Base-by-base conservation (phyloP, 2,888 invertebrate species). In the Cheilosia urbana region DNA sequence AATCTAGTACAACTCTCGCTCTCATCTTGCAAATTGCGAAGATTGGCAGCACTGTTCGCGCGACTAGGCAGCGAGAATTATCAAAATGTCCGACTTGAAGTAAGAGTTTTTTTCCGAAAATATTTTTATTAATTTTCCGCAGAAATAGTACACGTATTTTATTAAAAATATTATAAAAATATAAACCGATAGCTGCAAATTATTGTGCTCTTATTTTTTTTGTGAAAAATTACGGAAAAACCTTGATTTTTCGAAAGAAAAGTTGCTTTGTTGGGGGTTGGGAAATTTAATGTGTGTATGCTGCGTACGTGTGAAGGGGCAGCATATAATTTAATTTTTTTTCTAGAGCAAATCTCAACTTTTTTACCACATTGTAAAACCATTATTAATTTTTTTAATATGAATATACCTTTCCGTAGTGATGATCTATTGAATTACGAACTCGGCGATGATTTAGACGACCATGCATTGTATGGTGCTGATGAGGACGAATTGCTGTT, bases 351-450 rank as follows among this genome's bases (percentile, higher is more conserved):
- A 45, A 53, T n/a, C 30, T 19, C 9, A 19, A 57, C 49, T 57
- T 34, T 34, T 19, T 1, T 51, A 47, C 15, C 47, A 62, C 55
- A 63, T 34, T 55, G 19, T 68, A 27, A 40, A 51, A 51, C 40
- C 13, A 9, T 30, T 15, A 21, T 37, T 53, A 62, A 17, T 34
- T 37, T 24, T 24, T 55, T 21, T 40, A 81, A 76, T 27, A 69
- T 78, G 72, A 37, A 60, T 66, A 34, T 51, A 17, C 27, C 45
- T 58, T 60, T 55, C 51, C 37, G 4, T 83, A 92, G 92, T 88
- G 92, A 92, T 88, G 92, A 92, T 88, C 88, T 92, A 88, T 89
- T 92, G 85, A 92, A 91, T 88, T 92, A 92, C 89, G 92, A 92
- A 87, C 89, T 92, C 87, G 91, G 91, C 49, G 92, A 92, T 87